Percentiles rank a stretch among this genome's conserved stretches.
Evolutionary conservation across 2,888 invertebrate genomes (phyloP).

Genomic region (Pandemis cinnamomeana): DNA sequence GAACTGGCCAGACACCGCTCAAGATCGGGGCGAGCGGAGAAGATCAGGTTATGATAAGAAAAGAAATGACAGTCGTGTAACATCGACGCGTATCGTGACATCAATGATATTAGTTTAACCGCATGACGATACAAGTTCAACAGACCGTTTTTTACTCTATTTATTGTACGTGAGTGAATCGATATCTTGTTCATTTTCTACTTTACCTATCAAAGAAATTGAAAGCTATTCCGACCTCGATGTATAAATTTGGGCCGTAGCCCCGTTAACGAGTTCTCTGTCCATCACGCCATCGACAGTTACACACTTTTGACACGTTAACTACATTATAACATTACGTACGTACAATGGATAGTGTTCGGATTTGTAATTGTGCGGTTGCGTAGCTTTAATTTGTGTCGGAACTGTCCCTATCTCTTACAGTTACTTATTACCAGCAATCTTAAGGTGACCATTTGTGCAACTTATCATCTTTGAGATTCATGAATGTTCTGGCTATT

Average conservation of each 20-base stretch:
- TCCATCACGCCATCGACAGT: slow-evolving; percentile 40
- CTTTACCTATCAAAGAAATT: slow-evolving; percentile 25
- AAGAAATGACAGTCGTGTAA: no score
- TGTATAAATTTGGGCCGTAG: slow-evolving; percentile 34
- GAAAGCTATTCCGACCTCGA: slow-evolving; percentile 43
- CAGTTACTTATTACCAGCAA: not conserved
- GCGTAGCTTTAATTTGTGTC: not conserved
- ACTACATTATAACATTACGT: not conserved
- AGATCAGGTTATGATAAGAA: no score
- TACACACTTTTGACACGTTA: slow-evolving; percentile 12
- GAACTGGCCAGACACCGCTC: no score
- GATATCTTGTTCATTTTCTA: slow-evolving; percentile 4
- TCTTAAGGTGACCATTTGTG: not conserved
- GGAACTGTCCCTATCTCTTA: not conserved
- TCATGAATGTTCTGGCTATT: no score
- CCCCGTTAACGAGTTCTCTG: slow-evolving; percentile 37
- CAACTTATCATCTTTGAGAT: no score
- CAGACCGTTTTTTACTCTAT: not conserved
- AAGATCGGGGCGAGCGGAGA: no score
- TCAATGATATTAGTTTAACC: no score
- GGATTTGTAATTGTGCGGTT: slow-evolving; percentile 13
- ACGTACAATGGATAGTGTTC: slow-evolving; percentile 5
- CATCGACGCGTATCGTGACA: no score
- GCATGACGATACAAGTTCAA: not conserved
- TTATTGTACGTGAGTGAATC: not conserved